Conservation (phyloP, 2,888 invertebrate species). For the Lithophane socia region DNA sequence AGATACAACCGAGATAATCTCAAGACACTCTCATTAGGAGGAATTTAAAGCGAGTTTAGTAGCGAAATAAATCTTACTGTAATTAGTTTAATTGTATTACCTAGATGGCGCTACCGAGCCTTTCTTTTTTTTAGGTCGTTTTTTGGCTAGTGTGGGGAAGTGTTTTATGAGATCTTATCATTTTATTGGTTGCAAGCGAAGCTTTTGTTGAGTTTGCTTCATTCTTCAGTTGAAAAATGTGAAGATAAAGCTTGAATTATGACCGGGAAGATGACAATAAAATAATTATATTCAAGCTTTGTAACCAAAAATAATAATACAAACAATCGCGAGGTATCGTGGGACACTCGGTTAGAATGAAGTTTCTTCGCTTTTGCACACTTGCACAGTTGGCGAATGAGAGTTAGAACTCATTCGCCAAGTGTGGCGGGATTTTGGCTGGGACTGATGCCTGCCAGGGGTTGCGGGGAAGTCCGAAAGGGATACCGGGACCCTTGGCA, state of each 20-base stretch:
- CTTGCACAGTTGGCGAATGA: neutral
- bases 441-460: too few species aligned
- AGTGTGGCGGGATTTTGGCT: neutral
- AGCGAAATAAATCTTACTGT: constrained; percentile 62
- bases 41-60: constrained; percentile 63
- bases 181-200: neutral
- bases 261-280: neutral
- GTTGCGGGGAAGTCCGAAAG: too few species aligned
- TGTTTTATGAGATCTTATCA: constrained; percentile 32
- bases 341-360: neutral
- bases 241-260: neutral
- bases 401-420: neutral
- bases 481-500: too few species aligned
- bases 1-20: constrained; percentile 62
- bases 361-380: neutral
- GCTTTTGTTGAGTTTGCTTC: neutral
- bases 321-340: neutral
- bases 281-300: neutral
- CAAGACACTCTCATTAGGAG: constrained; percentile 58
- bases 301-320: neutral
- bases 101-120: constrained; percentile 52
- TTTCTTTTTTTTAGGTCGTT: constrained; percentile 24
- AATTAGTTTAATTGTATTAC: constrained; percentile 62
- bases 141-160: neutral
- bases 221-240: neutral